Evolutionary conservation across 2,113 vertebrate genomes (phyloP).

Genomic region (Gambusia holbrooki): DNA sequence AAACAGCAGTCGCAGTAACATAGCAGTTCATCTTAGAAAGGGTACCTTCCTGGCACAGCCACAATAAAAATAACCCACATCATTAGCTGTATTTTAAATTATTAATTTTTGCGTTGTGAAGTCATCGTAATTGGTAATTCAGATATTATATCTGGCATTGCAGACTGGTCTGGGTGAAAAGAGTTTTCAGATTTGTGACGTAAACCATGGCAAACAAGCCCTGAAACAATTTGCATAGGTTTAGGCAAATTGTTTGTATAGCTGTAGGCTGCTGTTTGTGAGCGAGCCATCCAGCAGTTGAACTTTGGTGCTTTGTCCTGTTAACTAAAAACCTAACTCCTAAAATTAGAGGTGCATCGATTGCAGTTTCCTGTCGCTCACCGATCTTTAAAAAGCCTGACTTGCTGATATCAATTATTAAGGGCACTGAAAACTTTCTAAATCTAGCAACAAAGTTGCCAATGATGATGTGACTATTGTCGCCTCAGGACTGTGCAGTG

Average conservation of each 20-base stretch:
- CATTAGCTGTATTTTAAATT: neutral
- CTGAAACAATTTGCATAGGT: neutral
- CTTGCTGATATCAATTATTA: too few relatives aligned
- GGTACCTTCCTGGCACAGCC: too few relatives aligned
- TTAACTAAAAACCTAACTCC: neutral
- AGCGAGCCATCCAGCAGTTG: neutral
- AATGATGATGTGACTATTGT: too few relatives aligned
- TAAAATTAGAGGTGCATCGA: too few relatives aligned
- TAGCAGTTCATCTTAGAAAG: too few relatives aligned
- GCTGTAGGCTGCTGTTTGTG: neutral
- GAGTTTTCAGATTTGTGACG: conserved; percentile 56
- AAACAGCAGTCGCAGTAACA: too few relatives aligned
- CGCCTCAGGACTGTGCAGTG: too few relatives aligned
- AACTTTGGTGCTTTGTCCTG: neutral
- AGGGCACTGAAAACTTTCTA: too few relatives aligned
- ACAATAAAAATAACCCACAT: neutral
- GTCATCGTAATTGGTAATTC: conserved; percentile 17
- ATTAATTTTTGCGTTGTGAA: conserved; percentile 23
- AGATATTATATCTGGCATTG: conserved; percentile 65
- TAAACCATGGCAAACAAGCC: neutral
- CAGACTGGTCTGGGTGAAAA: conserved; percentile 69
- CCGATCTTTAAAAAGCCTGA: too few relatives aligned
- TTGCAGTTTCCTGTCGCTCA: too few relatives aligned
- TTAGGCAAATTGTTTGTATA: neutral
- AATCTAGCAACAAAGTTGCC: too few relatives aligned